Evolutionary conservation across 1,140 invertebrate genomes (phyloP).

Genomic region (Drosophila grimshawi): DNA sequence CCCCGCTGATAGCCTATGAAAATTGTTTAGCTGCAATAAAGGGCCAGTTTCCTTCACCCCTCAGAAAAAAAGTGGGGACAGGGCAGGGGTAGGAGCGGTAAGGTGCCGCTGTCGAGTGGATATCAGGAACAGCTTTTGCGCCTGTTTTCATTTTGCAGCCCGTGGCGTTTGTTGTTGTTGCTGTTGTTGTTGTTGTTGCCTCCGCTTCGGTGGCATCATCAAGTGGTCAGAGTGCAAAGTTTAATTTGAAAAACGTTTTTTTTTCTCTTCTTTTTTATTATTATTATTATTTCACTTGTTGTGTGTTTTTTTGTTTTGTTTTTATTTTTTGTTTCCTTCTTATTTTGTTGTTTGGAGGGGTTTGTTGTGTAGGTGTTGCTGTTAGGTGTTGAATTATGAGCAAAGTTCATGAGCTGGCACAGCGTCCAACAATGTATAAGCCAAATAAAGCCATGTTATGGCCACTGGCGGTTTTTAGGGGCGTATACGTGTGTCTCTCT

Average conservation of each 20-base stretch:
- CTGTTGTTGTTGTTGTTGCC: constrained; percentile 12
- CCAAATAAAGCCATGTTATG: constrained; percentile 78
- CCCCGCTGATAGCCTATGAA: constrained; percentile 73
- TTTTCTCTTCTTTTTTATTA: constrained; percentile 41
- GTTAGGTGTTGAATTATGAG: constrained; percentile 80
- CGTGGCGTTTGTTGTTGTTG: constrained; percentile 18
- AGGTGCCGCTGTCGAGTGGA: constrained; percentile 26
- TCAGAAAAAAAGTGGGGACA: constrained; percentile 8
- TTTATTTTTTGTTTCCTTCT: constrained; percentile 52
- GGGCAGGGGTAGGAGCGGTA: background rate
- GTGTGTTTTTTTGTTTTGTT: constrained; percentile 42
- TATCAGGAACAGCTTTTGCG: constrained; percentile 50
- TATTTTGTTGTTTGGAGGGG: constrained; percentile 34
- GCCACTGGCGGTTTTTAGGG: constrained; percentile 57
- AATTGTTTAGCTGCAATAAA: constrained; percentile 82
- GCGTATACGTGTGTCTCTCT: background rate
- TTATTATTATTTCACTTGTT: constrained; percentile 23
- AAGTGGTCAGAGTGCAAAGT: constrained; percentile 80
- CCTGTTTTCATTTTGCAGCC: constrained; percentile 43
- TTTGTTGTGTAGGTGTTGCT: constrained; percentile 40
- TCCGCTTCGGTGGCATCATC: constrained; percentile 64
- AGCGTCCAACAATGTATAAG: constrained; percentile 70
- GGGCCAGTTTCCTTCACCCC: constrained; percentile 15
- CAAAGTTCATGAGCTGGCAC: constrained; percentile 67
- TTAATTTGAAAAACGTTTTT: constrained; percentile 81